Evolutionary conservation across 2,113 vertebrate species (phyloP).

Genomic region (human (Homo sapiens)): GRCh38 chr7:42410501-42411000

Average conservation of each 20-base stretch:
- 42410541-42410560: not conserved
- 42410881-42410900: not conserved
- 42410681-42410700: not conserved
- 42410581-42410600: not conserved
- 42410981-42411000: not conserved
- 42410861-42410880: not conserved
- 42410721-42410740: not conserved
- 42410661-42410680: not conserved
- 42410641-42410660: not conserved
- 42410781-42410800: not conserved
- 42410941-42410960: not conserved
- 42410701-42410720: not conserved
- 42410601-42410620: not conserved
- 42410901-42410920: not conserved
- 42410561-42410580: not conserved
- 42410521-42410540: not conserved
- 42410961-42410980: not conserved
- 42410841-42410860: not conserved
- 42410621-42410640: not conserved
- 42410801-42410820: not conserved
- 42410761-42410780: not conserved
- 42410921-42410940: not conserved
- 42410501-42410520: not conserved
- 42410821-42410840: not conserved
- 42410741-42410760: not conserved